These are phyloP conservation scores for Drosophila antonietae DNA, from an alignment of 2,888 invertebrate genomes.

Conservation along the genomic window DNA sequence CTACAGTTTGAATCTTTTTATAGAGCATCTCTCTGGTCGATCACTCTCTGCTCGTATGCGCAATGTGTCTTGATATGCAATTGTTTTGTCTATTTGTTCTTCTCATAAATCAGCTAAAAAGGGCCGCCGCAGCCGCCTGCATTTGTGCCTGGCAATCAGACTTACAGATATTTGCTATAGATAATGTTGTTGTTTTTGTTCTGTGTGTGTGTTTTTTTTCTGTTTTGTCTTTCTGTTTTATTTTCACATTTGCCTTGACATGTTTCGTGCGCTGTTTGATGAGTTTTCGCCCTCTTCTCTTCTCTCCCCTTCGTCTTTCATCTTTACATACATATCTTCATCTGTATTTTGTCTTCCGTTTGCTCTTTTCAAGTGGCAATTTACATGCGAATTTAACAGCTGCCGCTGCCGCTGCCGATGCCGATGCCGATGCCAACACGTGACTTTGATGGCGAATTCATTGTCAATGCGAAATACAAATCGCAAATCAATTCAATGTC, in stretches of 20 bases:
- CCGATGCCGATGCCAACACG: slow-evolving; percentile 65
- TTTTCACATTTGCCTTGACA: slow-evolving; percentile 55
- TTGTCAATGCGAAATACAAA: slow-evolving; percentile 72
- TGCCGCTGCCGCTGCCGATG: slow-evolving; percentile 56
- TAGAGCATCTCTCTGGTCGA: neutral
- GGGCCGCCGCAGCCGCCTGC: slow-evolving; percentile 42
- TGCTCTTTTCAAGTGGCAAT: slow-evolving; percentile 44
- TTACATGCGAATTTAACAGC: slow-evolving; percentile 56
- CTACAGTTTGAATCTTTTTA: neutral
- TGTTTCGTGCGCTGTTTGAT: slow-evolving; percentile 45
- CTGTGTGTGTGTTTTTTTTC: neutral
- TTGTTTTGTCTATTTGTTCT: slow-evolving; percentile 30
- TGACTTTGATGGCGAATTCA: slow-evolving; percentile 79
- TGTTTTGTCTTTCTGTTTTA: slow-evolving; percentile 14
- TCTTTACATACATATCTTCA: slow-evolving; percentile 11
- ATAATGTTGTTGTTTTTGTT: slow-evolving; percentile 14
- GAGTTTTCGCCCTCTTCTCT: slow-evolving; percentile 21
- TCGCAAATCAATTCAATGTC: slow-evolving; percentile 57
- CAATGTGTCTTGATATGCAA: slow-evolving; percentile 55
- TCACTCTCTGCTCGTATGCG: neutral
- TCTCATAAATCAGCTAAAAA: slow-evolving; percentile 19
- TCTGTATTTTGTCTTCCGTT: slow-evolving; percentile 27
- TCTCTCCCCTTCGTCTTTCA: slow-evolving; percentile 8
- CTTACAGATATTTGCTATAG: slow-evolving; percentile 40
- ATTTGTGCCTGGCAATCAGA: slow-evolving; percentile 73